A percentile compares a stretch with the other conserved stretches of the same genome.
phyloP scores from a whole-genome alignment of 2,888 invertebrate genomes.

The Desoria tigrina region DNA sequence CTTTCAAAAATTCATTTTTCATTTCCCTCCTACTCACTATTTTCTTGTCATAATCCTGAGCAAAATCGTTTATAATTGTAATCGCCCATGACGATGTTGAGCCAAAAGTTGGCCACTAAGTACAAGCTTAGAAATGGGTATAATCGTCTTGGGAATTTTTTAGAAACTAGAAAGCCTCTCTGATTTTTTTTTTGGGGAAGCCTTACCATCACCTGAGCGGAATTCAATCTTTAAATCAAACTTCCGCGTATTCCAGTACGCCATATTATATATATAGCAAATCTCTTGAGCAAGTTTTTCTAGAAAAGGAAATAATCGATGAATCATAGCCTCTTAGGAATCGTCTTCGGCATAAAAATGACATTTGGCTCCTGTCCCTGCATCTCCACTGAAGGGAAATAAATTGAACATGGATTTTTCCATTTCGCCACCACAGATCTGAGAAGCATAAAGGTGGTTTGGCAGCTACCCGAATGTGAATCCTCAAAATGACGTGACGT shows the following conservation, averaged over 20 bases:
- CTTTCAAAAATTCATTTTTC: conserved; percentile 3
- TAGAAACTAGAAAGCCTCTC: too few relatives aligned
- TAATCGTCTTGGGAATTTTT: too few relatives aligned
- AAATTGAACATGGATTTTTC: conserved; percentile 18
- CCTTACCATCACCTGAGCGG: conserved; percentile 8
- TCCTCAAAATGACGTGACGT: too few relatives aligned
- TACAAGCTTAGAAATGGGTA: too few relatives aligned
- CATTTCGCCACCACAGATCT: not conserved
- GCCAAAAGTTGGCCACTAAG: too few relatives aligned
- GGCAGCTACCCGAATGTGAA: too few relatives aligned
- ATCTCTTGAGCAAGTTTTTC: not conserved
- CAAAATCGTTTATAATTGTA: conserved; percentile 6
- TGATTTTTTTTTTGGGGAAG: too few relatives aligned
- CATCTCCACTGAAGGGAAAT: conserved; percentile 13
- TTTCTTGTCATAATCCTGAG: too few relatives aligned
- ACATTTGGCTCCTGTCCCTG: conserved; percentile 15
- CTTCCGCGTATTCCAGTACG: conserved; percentile 6
- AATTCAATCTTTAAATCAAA: conserved; percentile 19
- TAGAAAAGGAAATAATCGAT: conserved; percentile 21
- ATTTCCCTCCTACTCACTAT: not conserved
- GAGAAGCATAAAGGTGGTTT: too few relatives aligned
- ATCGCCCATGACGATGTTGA: not conserved
- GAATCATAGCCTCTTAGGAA: conserved; percentile 13
- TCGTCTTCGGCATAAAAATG: conserved; percentile 14
- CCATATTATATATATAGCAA: not conserved